phyloP scores from a whole-genome alignment of 1,140 invertebrate species.

The Pseudomyrmex cubaensis region DNA sequence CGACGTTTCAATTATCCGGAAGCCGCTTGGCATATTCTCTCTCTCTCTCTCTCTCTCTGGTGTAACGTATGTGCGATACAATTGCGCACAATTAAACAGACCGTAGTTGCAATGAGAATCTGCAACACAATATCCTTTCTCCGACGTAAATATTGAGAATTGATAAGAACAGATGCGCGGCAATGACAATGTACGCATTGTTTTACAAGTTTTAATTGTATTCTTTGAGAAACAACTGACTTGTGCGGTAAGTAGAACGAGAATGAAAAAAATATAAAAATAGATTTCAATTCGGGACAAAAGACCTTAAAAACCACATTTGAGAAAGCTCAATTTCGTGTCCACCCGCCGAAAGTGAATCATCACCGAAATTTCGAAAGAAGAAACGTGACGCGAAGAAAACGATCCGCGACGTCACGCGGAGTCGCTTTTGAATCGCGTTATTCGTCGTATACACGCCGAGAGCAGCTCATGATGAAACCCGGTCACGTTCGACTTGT shows the following conservation, averaged over 20 bases:
- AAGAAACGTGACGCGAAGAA: slow-evolving; percentile 43
- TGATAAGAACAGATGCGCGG: too few species aligned
- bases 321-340: slow-evolving; percentile 5
- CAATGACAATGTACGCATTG: too few species aligned
- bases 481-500: slow-evolving; percentile 79
- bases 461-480: slow-evolving; percentile 67
- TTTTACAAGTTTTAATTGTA: background rate
- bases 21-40: background rate
- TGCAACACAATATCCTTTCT: background rate
- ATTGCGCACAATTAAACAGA: slow-evolving; percentile 4
- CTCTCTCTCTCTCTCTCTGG: background rate
- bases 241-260: background rate
- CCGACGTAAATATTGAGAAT: too few species aligned
- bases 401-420: slow-evolving; percentile 59
- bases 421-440: slow-evolving; percentile 58
- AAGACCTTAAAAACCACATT: background rate
- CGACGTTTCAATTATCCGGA: slow-evolving; percentile 29
- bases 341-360: too few species aligned
- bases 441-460: slow-evolving; percentile 66
- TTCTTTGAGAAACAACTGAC: too few species aligned
- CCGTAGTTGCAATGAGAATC: background rate
- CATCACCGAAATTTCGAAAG: slow-evolving; percentile 34
- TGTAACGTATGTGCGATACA: background rate
- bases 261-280: background rate
- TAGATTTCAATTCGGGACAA: too few species aligned